Percentiles rank a stretch among this genome's conserved stretches.
phyloP scores from a whole-genome alignment of 2,888 invertebrate genomes.

The Drepanosiphum platanoidis region DNA sequence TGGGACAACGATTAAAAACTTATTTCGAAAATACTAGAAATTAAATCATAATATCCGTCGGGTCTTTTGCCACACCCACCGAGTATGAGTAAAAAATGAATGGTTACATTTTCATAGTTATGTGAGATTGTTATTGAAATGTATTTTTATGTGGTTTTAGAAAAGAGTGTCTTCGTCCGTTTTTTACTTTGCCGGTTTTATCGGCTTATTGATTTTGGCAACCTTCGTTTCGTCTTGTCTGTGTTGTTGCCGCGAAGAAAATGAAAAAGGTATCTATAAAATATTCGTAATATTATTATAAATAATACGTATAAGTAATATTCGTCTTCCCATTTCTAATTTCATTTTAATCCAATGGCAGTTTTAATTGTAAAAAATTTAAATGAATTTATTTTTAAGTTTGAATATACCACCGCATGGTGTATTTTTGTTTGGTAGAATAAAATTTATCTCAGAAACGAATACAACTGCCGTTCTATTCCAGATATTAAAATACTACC shows the following conservation, averaged over 20 bases:
- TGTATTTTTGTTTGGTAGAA: background rate
- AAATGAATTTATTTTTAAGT: no score
- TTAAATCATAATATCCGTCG: no score
- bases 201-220: background rate
- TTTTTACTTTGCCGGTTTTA: background rate
- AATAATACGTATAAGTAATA: background rate
- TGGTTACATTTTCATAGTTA: background rate
- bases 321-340: background rate
- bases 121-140: background rate
- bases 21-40: no score
- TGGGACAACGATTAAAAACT: background rate
- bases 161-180: background rate
- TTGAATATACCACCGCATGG: background rate
- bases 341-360: background rate
- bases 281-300: background rate
- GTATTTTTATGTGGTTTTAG: background rate
- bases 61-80: no score
- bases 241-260: constrained; percentile 18
- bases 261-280: background rate
- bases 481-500: background rate
- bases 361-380: background rate
- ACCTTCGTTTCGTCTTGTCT: background rate
- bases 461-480: background rate
- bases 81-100: background rate
- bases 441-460: background rate